Percentiles rank a stretch among this genome's conserved stretches.
These are phyloP conservation scores for Cactoblastis cactorum DNA, from an alignment of 2,888 invertebrate genomes.

Conservation along the genomic window DNA sequence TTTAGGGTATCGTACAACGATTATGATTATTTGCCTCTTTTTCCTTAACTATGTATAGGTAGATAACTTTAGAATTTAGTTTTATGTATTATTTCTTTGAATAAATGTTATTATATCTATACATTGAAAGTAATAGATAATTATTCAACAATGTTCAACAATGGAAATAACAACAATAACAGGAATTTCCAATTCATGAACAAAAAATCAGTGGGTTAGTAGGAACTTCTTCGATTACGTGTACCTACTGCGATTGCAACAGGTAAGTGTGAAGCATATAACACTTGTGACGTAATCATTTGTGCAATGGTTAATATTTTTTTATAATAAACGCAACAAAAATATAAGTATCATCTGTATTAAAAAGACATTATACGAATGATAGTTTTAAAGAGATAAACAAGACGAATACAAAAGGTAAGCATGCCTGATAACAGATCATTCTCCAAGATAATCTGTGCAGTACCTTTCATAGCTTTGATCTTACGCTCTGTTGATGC, in stretches of 20 bases:
- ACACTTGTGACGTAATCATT: conserved; percentile 23
- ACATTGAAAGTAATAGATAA: too few relatives aligned
- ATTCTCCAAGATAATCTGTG: conserved; percentile 19
- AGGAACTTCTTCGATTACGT: conserved; percentile 19
- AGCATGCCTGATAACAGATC: conserved; percentile 31
- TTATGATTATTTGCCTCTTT: conserved; percentile 33
- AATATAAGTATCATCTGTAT: neutral
- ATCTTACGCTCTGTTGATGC: conserved; percentile 38
- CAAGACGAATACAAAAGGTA: conserved; percentile 15
- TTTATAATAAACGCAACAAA: conserved; percentile 4
- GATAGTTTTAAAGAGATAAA: conserved; percentile 2
- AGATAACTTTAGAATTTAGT: conserved; percentile 44
- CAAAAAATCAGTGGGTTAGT: conserved; percentile 27
- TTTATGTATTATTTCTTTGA: too few relatives aligned
- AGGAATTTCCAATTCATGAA: conserved; percentile 24
- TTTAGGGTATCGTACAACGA: too few relatives aligned
- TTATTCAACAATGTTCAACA: neutral
- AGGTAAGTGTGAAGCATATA: conserved; percentile 26
- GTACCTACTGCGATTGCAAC: conserved; percentile 22
- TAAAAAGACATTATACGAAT: neutral
- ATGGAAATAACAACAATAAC: neutral
- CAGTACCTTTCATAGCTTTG: conserved; percentile 61
- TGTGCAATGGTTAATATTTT: conserved; percentile 18
- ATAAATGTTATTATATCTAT: too few relatives aligned
- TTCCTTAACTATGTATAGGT: conserved; percentile 33